Percentiles rank a stretch among this genome's conserved stretches.
Conservation (phyloP, 2,797 vertebrate species). For the Tapirus indicus region DNA sequence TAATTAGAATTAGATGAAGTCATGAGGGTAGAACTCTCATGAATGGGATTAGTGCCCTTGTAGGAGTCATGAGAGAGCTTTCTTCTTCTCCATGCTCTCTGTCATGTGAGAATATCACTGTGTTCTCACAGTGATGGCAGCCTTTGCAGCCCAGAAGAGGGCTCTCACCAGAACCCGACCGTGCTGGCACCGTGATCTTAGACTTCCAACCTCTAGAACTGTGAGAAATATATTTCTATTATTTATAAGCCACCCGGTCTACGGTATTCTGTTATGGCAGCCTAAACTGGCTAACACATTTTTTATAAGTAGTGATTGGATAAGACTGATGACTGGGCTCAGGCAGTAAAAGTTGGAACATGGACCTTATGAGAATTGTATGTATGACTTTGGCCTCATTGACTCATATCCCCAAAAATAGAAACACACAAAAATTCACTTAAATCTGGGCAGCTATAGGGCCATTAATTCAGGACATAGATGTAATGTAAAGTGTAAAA, state of each 20-base stretch:
- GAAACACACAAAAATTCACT: background rate
- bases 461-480: background rate
- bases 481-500: background rate
- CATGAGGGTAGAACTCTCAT: background rate
- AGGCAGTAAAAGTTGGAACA: background rate
- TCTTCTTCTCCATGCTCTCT: background rate
- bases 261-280: background rate
- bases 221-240: background rate
- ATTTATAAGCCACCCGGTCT: background rate
- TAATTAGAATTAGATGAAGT: background rate
- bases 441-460: background rate
- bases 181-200: background rate
- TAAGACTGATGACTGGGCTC: background rate
- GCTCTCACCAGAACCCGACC: background rate
- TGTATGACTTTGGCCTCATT: background rate
- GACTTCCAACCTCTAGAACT: background rate
- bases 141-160: background rate
- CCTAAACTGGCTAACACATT: background rate
- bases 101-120: too few species aligned
- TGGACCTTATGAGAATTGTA: background rate
- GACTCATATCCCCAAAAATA: background rate
- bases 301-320: background rate
- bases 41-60: background rate
- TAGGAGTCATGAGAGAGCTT: background rate
- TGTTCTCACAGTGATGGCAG: background rate